Evolutionary conservation across 1,140 invertebrate genomes (phyloP).

Genomic region (Dinoponera quadriceps): DNA sequence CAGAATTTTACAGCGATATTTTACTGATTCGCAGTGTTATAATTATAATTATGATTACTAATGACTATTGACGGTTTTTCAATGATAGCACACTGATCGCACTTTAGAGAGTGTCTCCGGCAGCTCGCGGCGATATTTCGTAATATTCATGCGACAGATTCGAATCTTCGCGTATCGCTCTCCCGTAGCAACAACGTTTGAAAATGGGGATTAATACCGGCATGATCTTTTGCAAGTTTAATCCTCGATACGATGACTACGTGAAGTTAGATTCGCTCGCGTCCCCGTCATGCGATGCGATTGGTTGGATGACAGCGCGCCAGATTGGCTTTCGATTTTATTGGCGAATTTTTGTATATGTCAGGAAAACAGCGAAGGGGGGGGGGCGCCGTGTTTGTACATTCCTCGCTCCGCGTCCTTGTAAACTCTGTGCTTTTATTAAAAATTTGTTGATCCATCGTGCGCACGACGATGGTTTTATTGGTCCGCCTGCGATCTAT

Average conservation of each 20-base stretch:
- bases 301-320: constrained; percentile 38
- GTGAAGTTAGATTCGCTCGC: constrained; percentile 28
- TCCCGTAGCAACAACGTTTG: not conserved
- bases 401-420: constrained; percentile 11
- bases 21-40: too few species aligned
- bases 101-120: too few species aligned
- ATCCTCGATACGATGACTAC: constrained; percentile 33
- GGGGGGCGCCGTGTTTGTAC: not conserved
- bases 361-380: constrained; percentile 1
- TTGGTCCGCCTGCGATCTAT: not conserved
- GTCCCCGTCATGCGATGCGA: not conserved
- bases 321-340: constrained; percentile 56
- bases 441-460: constrained; percentile 33
- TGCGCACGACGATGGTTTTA: not conserved
- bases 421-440: constrained; percentile 50
- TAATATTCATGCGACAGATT: not conserved
- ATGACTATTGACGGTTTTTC: too few species aligned
- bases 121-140: not conserved
- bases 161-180: not conserved
- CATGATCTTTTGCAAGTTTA: constrained; percentile 8
- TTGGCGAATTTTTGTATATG: constrained; percentile 45
- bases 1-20: too few species aligned
- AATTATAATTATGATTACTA: too few species aligned
- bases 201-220: not conserved
- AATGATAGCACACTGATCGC: too few species aligned